Evolutionary conservation across 2,888 invertebrate species (phyloP), one percentile per base, ranked within the genome.

Genomic region (Hyposoter didymator): DNA sequence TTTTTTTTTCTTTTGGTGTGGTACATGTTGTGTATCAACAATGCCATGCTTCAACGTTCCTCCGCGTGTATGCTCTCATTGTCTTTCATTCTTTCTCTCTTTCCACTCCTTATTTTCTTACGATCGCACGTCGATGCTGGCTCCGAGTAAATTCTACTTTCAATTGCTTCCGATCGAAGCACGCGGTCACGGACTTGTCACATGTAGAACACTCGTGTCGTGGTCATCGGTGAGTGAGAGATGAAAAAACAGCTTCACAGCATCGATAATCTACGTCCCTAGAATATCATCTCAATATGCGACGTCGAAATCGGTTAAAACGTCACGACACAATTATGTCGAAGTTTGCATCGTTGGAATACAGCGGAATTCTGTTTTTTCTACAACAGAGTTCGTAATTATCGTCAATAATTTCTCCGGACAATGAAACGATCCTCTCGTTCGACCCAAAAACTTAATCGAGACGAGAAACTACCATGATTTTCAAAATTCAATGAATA

Each of bases 171-270:
- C 45, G 64, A 79, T 79, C 55, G 32, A 52, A 75, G 43, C 70
- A 66, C 69, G 43, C 69, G 81, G 87, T 83, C 83, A 87, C 87
- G 87, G 80, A 84, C 62, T 78, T 83, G 80, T 85, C 83, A 81
- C 87, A 85, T 82, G 81, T 81, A 32, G 82, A 78, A 73, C 82
- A 72, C 66, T 39, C 79, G 64, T 79, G 79, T 70, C 59, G 72
- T 47, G 35, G 62, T 52, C 70, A 72, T 52, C 62, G 12, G 35
- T 19, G 70, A 39, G 32, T 35, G 43, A 74, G 43, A 43, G 17
- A 49, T 49, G 28, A 28, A 59, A 45, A 22, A 45, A 19, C n/a
- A 59, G 14, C 19, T 64, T 49, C 35, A 12, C 22, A 64, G 17
- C 32, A 39, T 5, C 14, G 32, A 1, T 35, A 19, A 35, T 43